A percentile compares a stretch with the other conserved stretches of the same genome.
Conservation (phyloP, 2,888 invertebrate genomes). For the Macroteleia sp. region DNA sequence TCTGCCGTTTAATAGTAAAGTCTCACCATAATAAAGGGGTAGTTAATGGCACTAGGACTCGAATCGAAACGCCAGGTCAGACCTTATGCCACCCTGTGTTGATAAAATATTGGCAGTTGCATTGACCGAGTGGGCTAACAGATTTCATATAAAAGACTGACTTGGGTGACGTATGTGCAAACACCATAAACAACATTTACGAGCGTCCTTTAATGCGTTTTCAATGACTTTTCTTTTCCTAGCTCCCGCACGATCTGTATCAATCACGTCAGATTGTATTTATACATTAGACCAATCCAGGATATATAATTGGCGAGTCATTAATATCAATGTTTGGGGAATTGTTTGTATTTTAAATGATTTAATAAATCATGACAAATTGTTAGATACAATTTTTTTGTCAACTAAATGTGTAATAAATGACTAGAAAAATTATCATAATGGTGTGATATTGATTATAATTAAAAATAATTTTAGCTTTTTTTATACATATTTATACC, state of each 20-base stretch:
- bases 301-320: slow-evolving; percentile 36
- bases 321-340: slow-evolving; percentile 35
- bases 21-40: slow-evolving; percentile 81
- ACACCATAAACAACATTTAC: slow-evolving; percentile 60
- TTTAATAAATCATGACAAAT: slow-evolving; percentile 8
- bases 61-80: slow-evolving; percentile 68
- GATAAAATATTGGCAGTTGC: slow-evolving; percentile 80
- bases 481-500: no score
- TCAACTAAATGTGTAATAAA: no score
- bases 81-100: slow-evolving; percentile 79
- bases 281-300: slow-evolving; percentile 12
- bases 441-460: no score
- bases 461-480: no score
- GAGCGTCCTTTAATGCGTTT: slow-evolving; percentile 49
- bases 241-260: slow-evolving; percentile 43
- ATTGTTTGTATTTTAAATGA: slow-evolving; percentile 12
- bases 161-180: slow-evolving; percentile 53
- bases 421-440: no score
- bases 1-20: slow-evolving; percentile 77
- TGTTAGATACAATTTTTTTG: no score
- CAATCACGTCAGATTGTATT: slow-evolving; percentile 49
- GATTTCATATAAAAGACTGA: slow-evolving; percentile 56
- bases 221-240: slow-evolving; percentile 63
- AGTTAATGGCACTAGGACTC: slow-evolving; percentile 78
- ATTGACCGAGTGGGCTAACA: slow-evolving; percentile 68